These are phyloP conservation scores for Drosophila nikananu DNA, from an alignment of 1,140 invertebrate species.

Conservation along the genomic window DNA sequence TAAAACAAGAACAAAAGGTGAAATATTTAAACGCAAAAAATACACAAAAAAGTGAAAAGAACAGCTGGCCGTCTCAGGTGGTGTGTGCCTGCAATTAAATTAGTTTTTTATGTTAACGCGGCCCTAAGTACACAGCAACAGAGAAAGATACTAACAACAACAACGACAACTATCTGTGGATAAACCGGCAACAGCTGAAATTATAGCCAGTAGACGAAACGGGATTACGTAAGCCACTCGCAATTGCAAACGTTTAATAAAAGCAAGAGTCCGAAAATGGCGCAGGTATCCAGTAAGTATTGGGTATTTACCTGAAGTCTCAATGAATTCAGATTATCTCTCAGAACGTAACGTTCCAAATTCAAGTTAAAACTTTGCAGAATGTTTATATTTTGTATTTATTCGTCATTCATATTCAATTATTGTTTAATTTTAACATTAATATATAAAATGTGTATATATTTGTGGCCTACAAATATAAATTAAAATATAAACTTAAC, in stretches of 20 bases:
- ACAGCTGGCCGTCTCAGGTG: constrained; percentile 33
- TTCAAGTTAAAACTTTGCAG: not conserved
- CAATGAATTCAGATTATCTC: not conserved
- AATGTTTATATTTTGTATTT: not conserved
- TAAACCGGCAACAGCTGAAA: constrained; percentile 43
- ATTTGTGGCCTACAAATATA: not conserved
- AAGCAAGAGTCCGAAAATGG: constrained; percentile 41
- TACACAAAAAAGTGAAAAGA: constrained; percentile 28
- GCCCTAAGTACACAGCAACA: constrained; percentile 32
- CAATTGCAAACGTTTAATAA: constrained; percentile 16
- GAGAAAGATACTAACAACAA: constrained; percentile 1
- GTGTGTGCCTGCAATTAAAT: constrained; percentile 2
- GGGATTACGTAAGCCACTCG: constrained; percentile 43
- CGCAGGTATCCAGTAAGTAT: constrained; percentile 49
- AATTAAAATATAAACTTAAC: not conserved
- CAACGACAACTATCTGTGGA: constrained; percentile 10
- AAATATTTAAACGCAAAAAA: constrained; percentile 28
- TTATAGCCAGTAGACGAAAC: constrained; percentile 2
- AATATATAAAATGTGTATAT: no score
- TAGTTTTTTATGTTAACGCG: constrained; percentile 11
- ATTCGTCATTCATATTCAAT: no score
- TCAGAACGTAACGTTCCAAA: not conserved
- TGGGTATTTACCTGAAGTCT: not conserved
- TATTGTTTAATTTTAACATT: not conserved
- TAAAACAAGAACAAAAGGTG: constrained; percentile 16